Conservation (phyloP, 2,888 invertebrate species). For the Tethea ocularis region DNA sequence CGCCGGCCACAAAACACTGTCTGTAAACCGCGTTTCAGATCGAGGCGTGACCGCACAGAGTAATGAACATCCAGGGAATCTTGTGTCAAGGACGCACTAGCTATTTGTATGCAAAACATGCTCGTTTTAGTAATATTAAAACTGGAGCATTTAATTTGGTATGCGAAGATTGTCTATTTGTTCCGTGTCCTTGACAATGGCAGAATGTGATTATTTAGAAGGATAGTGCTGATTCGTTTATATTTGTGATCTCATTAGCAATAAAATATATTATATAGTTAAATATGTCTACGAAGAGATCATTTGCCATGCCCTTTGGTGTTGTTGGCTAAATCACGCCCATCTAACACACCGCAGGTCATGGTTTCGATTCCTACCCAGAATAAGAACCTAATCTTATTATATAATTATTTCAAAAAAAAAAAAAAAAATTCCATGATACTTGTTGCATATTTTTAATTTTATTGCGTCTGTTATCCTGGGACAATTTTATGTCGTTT, state of each 20-base stretch:
- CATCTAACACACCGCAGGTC: too few relatives aligned
- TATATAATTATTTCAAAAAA: too few relatives aligned
- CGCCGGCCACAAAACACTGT: constrained; percentile 66
- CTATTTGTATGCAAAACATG: constrained; percentile 26
- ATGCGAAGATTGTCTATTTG: not conserved
- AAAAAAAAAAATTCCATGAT: too few relatives aligned
- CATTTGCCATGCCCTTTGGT: too few relatives aligned
- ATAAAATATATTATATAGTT: not conserved
- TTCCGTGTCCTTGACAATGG: not conserved
- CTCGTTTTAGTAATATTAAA: constrained; percentile 10
- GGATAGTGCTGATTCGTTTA: too few relatives aligned
- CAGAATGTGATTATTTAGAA: not conserved
- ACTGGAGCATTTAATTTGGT: not conserved
- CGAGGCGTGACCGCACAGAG: constrained; percentile 50
- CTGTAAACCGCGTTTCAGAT: constrained; percentile 43
- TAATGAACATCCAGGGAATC: constrained; percentile 39
- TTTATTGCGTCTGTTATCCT: too few relatives aligned
- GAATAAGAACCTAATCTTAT: too few relatives aligned
- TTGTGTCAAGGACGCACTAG: constrained; percentile 44
- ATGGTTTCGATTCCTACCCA: too few relatives aligned
- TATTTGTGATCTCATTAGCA: not conserved
- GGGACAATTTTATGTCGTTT: too few relatives aligned
- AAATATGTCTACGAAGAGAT: too few relatives aligned
- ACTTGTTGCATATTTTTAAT: too few relatives aligned
- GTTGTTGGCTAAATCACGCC: too few relatives aligned